Base-by-base conservation (phyloP, 2,888 invertebrate genomes). In the Standfussiana lucernea region DNA sequence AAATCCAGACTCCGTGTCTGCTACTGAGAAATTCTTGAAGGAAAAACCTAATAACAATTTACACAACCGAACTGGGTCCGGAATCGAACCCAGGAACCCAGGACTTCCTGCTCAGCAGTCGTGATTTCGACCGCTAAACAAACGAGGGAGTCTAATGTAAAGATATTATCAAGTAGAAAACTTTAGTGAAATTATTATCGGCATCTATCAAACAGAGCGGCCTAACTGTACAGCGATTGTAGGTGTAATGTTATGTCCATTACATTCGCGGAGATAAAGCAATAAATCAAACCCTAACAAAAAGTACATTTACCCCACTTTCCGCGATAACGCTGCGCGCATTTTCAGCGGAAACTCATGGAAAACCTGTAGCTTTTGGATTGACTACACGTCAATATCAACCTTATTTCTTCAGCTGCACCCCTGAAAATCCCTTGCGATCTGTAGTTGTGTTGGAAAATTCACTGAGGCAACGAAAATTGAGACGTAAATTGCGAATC, bases 351-450 rank as follows among this genome's bases (percentile, higher is more conserved):
- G 87, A 91, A 94, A 94, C 92, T 93, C 94, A 95, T 94, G 93
- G 94, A 93, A 94, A 92, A 96, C 96, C 96, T 96, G 96, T 96
- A 94, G 96, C 95, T 95, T 94, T 95, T 86, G 90, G 79, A 67
- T 75, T 47, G 4, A 6, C 24, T 64, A 0, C 85, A 89, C 40
- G 11, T 35, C 0, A 91, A 79, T 77, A 35, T 77, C 24, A 35
- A 86, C 88, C 79, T 85, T 91, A 89, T 32, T 0, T 0, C 0
- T 1, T 5, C 1, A 0, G 0, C 0, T 0, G 67, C 72, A 89
- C 47, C 67, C 67, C 59, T 37, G 32, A 86, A 69, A 77, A 61
- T 84, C 68, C 72, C 40, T 65, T 72, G 37, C 13, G 35, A 32
- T 1, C 62, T 66, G 56, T 56, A 53, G 62, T 86, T 88, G 82